phyloP scores from a whole-genome alignment of 2,113 vertebrate genomes.

The Melanocharis versteri region DNA sequence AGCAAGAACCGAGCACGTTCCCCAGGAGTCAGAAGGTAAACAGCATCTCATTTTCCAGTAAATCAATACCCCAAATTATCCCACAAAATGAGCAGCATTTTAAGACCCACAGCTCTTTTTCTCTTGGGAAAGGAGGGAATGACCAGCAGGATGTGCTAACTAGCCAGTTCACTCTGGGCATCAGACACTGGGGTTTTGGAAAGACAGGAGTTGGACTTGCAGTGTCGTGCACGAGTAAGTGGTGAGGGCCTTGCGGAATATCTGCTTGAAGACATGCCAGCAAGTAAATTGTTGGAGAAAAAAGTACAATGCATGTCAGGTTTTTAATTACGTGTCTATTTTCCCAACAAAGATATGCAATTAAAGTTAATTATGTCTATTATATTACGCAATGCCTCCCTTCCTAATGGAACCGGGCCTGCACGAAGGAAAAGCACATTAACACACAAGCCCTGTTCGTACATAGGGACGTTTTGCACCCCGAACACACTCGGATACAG shows the following conservation, averaged over 20 bases:
- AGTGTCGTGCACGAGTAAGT: background rate
- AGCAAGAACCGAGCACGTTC: background rate
- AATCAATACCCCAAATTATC: background rate
- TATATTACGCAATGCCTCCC: constrained; percentile 48
- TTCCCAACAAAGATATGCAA: constrained; percentile 61
- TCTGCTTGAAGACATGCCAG: constrained; percentile 16
- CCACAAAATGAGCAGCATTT: background rate
- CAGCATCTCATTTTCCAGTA: background rate
- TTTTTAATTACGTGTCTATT: constrained; percentile 67
- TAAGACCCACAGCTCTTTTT: background rate
- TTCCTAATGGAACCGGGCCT: constrained; percentile 51
- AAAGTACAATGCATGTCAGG: constrained; percentile 30
- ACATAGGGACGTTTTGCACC: background rate
- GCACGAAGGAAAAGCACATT: constrained; percentile 47
- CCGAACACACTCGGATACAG: background rate
- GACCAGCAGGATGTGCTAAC: background rate
- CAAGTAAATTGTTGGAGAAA: constrained; percentile 28
- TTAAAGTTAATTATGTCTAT: constrained; percentile 64
- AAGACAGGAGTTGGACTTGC: background rate
- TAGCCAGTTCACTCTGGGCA: background rate
- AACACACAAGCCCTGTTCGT: background rate
- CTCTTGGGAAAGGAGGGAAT: background rate
- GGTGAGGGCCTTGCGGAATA: background rate
- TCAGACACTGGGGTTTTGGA: rapidly evolving
- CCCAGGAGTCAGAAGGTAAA: background rate